These are phyloP conservation scores for Boleophthalmus pectinirostris DNA, from an alignment of 2,113 vertebrate species.

Conservation along the genomic window DNA sequence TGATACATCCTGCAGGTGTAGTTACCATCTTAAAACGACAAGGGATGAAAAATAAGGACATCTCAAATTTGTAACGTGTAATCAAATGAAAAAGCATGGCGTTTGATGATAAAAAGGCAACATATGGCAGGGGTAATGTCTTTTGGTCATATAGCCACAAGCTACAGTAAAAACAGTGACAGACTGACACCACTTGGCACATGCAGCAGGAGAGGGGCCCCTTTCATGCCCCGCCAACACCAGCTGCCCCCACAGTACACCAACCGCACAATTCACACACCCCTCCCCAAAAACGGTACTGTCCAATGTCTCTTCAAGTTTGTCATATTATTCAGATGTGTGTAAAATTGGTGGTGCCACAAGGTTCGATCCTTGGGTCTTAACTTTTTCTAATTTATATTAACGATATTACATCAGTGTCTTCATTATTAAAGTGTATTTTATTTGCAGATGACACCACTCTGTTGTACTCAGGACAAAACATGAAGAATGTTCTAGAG, in stretches of 20 bases:
- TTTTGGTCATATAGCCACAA: conserved; percentile 36
- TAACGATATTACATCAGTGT: too few species aligned
- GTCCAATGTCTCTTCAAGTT: not conserved
- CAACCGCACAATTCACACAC: conserved; percentile 21
- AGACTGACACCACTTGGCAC: conserved; percentile 72
- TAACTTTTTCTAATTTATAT: too few species aligned
- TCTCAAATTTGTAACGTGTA: conserved; percentile 2
- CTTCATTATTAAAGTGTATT: too few species aligned
- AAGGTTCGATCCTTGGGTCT: too few species aligned
- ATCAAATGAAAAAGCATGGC: conserved; percentile 35
- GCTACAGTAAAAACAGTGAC: conserved; percentile 52
- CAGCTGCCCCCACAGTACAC: conserved; percentile 37
- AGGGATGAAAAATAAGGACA: conserved; percentile 4
- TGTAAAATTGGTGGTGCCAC: too few species aligned
- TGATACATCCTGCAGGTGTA: too few species aligned
- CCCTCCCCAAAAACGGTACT: not conserved
- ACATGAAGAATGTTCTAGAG: too few species aligned
- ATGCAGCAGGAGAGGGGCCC: conserved; percentile 39
- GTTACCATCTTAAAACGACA: too few species aligned
- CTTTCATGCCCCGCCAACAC: conserved; percentile 65
- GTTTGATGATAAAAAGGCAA: conserved; percentile 22
- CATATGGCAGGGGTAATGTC: conserved; percentile 63
- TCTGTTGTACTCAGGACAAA: too few species aligned
- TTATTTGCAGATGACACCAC: too few species aligned
- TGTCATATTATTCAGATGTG: not conserved